phyloP scores from a whole-genome alignment of 2,888 invertebrate species.

The Luperina testacea region DNA sequence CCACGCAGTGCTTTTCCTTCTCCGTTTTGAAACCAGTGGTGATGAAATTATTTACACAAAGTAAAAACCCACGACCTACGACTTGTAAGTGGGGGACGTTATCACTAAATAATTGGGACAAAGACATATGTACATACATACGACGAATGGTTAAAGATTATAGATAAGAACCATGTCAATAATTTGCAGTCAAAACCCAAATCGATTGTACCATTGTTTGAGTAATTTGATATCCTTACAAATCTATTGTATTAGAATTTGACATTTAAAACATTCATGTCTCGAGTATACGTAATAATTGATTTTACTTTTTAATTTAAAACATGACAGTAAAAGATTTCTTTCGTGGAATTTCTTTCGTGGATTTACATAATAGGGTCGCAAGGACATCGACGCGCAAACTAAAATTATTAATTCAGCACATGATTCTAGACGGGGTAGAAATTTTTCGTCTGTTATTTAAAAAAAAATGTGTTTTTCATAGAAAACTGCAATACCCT shows the following conservation, averaged over 20 bases:
- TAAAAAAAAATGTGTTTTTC: too few relatives aligned
- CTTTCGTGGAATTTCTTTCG: not conserved
- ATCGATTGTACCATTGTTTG: conserved; percentile 46
- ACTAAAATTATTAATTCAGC: too few relatives aligned
- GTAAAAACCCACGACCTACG: too few relatives aligned
- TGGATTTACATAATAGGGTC: not conserved
- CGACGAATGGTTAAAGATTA: not conserved
- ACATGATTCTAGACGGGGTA: too few relatives aligned
- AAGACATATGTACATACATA: not conserved
- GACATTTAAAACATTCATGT: conserved; percentile 39
- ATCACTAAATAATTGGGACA: not conserved
- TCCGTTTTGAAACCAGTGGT: too few relatives aligned
- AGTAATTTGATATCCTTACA: conserved; percentile 39
- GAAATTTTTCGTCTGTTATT: too few relatives aligned
- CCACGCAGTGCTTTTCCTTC: too few relatives aligned
- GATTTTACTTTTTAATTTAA: conserved; percentile 50
- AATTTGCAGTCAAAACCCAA: conserved; percentile 4
- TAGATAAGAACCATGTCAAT: not conserved
- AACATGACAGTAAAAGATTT: conserved; percentile 16
- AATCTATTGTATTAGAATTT: conserved; percentile 38
- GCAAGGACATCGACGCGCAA: too few relatives aligned
- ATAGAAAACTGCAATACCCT: too few relatives aligned
- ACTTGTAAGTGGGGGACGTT: too few relatives aligned
- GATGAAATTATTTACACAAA: too few relatives aligned
- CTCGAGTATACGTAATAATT: not conserved